phyloP scores from a whole-genome alignment of 2,888 invertebrate genomes.

The Mermis nigrescens region DNA sequence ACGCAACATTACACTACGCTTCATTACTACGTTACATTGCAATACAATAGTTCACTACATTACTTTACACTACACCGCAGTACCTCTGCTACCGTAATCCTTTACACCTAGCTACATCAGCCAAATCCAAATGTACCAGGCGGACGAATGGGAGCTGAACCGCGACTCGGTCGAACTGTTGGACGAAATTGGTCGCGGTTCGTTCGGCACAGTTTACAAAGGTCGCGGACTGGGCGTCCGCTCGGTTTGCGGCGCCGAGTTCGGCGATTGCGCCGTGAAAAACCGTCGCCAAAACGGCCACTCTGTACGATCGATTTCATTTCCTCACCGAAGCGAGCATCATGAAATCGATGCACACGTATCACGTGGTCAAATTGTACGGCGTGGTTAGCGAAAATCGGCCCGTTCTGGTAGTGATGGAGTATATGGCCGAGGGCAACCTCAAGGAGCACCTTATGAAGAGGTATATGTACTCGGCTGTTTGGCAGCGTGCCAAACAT shows the following conservation, averaged over 20 bases:
- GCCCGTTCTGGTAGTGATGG: constrained; percentile 88
- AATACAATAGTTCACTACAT: too few species aligned
- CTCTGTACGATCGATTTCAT: constrained; percentile 21
- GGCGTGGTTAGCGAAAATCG: constrained; percentile 70
- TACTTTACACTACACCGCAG: too few species aligned
- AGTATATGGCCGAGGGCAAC: constrained; percentile 59
- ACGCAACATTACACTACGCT: too few species aligned
- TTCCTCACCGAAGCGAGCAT: constrained; percentile 26
- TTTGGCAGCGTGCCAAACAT: too few species aligned
- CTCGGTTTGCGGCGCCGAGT: constrained; percentile 20
- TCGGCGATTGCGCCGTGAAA: constrained; percentile 30
- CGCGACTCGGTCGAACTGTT: constrained; percentile 43
- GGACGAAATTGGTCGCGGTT: constrained; percentile 56
- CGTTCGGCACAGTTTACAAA: constrained; percentile 61
- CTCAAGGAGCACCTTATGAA: constrained; percentile 25
- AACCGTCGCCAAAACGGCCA: constrained; percentile 21
- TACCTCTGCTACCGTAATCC: too few species aligned
- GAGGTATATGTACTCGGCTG: constrained; percentile 8
- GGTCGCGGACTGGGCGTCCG: constrained; percentile 49
- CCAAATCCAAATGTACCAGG: constrained; percentile 39
- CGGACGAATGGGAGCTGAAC: constrained; percentile 69
- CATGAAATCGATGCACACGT: constrained; percentile 29
- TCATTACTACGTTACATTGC: too few species aligned
- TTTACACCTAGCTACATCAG: constrained; percentile 78
- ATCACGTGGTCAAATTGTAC: constrained; percentile 51